These are phyloP conservation scores for Paraescarpia echinospica DNA, from an alignment of 1,140 invertebrate species.

Conservation along the genomic window DNA sequence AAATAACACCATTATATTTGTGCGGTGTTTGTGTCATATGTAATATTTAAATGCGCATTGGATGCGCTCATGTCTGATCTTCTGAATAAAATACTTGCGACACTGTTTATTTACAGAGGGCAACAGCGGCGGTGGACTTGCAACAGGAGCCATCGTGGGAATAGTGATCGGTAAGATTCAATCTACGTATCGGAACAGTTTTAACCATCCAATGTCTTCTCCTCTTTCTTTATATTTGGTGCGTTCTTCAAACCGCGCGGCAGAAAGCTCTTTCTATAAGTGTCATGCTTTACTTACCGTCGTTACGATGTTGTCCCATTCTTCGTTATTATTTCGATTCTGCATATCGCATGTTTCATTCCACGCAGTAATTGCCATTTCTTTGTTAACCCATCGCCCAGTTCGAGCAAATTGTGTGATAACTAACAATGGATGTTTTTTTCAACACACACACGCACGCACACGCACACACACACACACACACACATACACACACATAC, in stretches of 20 bases:
- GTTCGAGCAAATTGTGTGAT: not conserved
- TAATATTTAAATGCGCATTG: too few species aligned
- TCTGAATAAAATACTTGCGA: not conserved
- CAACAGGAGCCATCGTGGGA: not conserved
- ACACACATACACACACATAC: too few species aligned
- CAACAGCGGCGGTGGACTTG: not conserved
- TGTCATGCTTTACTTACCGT: too few species aligned
- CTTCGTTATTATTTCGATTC: too few species aligned
- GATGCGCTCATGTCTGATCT: not conserved
- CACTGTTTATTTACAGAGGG: not conserved
- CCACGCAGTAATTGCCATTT: too few species aligned
- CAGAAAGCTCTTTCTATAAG: too few species aligned
- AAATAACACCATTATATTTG: not conserved
- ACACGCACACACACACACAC: too few species aligned
- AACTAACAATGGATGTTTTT: too few species aligned
- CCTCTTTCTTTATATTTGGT: not conserved
- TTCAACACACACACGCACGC: too few species aligned
- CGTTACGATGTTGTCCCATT: too few species aligned
- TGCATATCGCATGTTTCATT: not conserved
- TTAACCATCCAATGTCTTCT: not conserved
- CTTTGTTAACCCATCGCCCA: not conserved
- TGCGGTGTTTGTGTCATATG: not conserved
- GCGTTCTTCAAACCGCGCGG: not conserved
- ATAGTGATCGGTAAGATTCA: not conserved
- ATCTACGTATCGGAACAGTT: not conserved